phyloP scores from a whole-genome alignment of 2,797 vertebrate species.

The Enteromius radiatus region DNA sequence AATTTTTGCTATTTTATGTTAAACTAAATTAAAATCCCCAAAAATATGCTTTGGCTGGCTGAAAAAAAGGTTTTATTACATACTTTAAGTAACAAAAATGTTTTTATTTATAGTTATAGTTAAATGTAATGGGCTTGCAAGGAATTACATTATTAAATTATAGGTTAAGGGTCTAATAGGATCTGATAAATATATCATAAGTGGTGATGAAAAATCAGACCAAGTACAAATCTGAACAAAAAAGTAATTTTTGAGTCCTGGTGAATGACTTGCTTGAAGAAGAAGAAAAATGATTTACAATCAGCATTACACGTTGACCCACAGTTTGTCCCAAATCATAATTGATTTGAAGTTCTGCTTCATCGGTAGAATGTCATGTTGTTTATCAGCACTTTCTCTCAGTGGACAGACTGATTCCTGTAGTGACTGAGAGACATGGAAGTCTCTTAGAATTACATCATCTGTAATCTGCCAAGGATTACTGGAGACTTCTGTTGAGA shows the following conservation, averaged over 20 bases:
- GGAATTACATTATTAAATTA: no score
- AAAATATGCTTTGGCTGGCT: no score
- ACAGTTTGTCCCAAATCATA: not conserved
- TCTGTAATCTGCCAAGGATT: constrained; percentile 46
- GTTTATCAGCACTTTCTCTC: constrained; percentile 1
- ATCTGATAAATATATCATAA: not conserved
- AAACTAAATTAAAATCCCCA: not conserved
- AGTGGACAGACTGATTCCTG: not conserved
- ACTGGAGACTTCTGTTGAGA: constrained; percentile 27
- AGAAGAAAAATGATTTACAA: not conserved
- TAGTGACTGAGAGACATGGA: not conserved
- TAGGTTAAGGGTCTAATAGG: no score
- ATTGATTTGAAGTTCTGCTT: not conserved
- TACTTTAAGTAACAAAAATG: no score
- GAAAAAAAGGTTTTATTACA: no score
- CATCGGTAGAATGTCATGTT: not conserved
- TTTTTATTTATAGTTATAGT: no score
- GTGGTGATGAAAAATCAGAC: not conserved
- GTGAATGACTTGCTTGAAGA: not conserved
- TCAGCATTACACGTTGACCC: not conserved
- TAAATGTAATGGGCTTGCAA: no score
- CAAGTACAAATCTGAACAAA: not conserved
- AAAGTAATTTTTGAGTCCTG: not conserved
- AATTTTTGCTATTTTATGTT: not conserved
- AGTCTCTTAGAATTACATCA: constrained; percentile 27